These are phyloP conservation scores for Trichechus manatus DNA, from an alignment of 2,113 vertebrate genomes.

Conservation along the genomic window DNA sequence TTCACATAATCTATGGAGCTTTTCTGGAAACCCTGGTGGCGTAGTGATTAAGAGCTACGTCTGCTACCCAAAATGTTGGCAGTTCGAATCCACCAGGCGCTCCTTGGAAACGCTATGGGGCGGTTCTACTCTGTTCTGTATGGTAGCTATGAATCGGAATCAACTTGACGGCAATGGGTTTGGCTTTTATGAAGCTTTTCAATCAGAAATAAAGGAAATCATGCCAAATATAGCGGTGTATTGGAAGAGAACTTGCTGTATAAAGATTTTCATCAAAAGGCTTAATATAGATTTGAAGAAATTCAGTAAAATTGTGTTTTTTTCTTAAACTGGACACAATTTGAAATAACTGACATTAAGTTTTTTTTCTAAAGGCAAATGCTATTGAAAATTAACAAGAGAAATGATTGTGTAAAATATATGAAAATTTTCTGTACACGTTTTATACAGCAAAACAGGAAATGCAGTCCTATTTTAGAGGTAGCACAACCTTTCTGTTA, in stretches of 20 bases:
- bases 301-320: constrained; percentile 2
- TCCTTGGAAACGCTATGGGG: too few relatives aligned
- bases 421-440: neutral
- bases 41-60: too few relatives aligned
- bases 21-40: neutral
- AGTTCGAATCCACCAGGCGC: too few relatives aligned
- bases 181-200: neutral
- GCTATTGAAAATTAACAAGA: constrained; percentile 27
- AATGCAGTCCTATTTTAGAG: neutral
- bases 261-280: constrained; percentile 18
- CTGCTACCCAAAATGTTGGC: too few relatives aligned
- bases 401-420: neutral
- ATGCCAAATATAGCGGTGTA: neutral
- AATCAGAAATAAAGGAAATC: constrained; percentile 15
- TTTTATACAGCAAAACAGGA: neutral
- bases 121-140: too few relatives aligned
- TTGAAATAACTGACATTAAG: neutral
- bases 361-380: neutral
- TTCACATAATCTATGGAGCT: neutral
- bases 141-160: too few relatives aligned
- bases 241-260: neutral
- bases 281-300: neutral
- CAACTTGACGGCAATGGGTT: too few relatives aligned
- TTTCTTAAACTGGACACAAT: neutral
- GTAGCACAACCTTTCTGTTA: neutral